Evolutionary conservation across 2,113 vertebrate species (phyloP), one percentile per base, ranked within the genome.

Genomic region (Eretmochelys imbricata): DNA sequence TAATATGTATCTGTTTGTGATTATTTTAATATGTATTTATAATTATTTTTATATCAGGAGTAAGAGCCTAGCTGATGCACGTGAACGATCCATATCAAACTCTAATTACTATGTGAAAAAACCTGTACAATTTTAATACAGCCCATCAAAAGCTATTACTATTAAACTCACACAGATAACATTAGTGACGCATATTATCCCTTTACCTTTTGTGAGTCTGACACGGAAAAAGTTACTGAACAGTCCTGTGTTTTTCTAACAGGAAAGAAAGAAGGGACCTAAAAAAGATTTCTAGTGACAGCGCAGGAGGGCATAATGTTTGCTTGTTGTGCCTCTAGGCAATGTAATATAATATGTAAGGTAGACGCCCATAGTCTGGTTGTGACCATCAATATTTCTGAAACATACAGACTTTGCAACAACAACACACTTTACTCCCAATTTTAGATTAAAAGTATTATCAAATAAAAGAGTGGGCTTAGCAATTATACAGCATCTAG

Each of bases 371-470:
- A 97, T 92, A 78, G 89, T 92, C 93, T 93, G 76, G 80, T 95
- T 94, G 62, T 96, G 95, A 90, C 87, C 82, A 90, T 97, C 93
- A 96, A 80, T 96, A 95, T 96, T 96, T 98, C 90, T 96, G 91
- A 95, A 80, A 85, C 82, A 97, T 79, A 87, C 7, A 95, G 89
- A 91, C 75, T 90, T 97, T 72, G 91, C 84, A 57, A 90, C 80
- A 96, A 91, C 82, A 95, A 72, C 95, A 85, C 17, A 72, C 12
- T 91, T 96, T 94, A 50, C 87, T 97, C 85, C 84, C 81, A 93
- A 80, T 94, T 93, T 96, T 85, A 90, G 93, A 90, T 96, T 90
- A 81, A 93, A 96, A 88, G 55, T 51, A 90, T 93, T 95, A 97
- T 95, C 89, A 96, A 97, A 97, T 97, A 94, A 92, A 97, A 97